Percentiles rank a stretch among this genome's conserved stretches.
Conservation (phyloP, 2,797 vertebrate species). For the Pogoniulus pusillus region DNA sequence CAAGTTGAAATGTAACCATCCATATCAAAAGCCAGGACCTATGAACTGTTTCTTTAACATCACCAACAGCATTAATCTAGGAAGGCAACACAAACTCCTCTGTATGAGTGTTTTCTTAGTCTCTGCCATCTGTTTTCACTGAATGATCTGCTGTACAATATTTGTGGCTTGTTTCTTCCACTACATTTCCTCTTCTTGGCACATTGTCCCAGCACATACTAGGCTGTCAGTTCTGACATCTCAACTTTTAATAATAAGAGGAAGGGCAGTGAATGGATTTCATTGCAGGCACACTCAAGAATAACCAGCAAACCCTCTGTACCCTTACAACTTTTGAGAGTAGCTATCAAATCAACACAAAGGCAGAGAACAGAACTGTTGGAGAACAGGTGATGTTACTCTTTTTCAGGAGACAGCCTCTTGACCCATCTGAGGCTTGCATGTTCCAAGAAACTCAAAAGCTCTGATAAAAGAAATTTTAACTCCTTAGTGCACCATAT, state of each 20-base stretch:
- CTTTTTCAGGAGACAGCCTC: conserved; percentile 8
- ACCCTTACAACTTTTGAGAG: not conserved
- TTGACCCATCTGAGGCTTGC: not conserved
- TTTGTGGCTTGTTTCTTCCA: conserved; percentile 41
- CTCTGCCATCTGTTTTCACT: not conserved
- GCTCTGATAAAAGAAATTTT: not conserved
- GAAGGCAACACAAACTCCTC: not conserved
- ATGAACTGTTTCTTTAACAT: not conserved
- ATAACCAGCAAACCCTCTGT: not conserved
- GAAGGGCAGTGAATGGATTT: not conserved
- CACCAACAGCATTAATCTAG: not conserved
- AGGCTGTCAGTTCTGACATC: conserved; percentile 46
- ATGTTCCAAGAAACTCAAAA: not conserved
- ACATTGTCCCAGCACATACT: not conserved
- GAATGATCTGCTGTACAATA: not conserved
- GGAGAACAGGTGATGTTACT: not conserved
- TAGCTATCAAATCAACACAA: not conserved
- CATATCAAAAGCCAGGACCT: not conserved
- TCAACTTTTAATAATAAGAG: not conserved
- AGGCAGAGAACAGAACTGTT: not conserved
- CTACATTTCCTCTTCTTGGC: conserved; percentile 13
- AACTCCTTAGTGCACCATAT: not conserved
- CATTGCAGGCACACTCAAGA: not conserved
- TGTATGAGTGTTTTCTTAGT: not conserved
- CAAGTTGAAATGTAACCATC: not conserved